Conservation (phyloP, 2,113 vertebrate species). For the Eublepharis macularius region DNA sequence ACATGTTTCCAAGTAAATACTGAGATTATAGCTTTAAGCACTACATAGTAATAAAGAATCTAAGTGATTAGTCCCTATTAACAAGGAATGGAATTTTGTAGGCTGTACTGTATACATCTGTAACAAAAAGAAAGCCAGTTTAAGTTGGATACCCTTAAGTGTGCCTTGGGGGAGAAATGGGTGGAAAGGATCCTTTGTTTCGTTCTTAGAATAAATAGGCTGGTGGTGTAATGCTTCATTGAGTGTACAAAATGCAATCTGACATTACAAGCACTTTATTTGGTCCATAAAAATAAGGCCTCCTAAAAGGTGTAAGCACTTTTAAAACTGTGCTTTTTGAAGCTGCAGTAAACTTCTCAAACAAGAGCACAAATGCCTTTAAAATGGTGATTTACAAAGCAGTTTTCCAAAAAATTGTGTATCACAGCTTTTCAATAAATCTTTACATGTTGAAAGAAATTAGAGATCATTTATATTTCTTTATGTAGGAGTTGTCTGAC, state of each 20-base stretch:
- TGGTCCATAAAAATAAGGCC: conserved; percentile 12
- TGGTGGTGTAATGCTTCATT: conserved; percentile 5
- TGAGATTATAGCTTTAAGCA: not conserved
- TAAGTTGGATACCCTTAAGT: not conserved
- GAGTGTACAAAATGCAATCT: not conserved
- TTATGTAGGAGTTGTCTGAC: not conserved
- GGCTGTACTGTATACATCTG: not conserved
- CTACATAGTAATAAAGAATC: not conserved
- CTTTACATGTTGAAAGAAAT: conserved; percentile 4
- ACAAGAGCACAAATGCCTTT: not conserved
- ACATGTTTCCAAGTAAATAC: not conserved
- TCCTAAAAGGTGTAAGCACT: conserved; percentile 38
- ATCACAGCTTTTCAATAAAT: conserved; percentile 62
- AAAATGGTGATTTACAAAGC: conserved; percentile 30
- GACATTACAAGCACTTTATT: conserved; percentile 63
- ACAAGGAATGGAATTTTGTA: not conserved
- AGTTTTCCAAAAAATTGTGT: conserved; percentile 41
- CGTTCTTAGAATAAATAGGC: conserved; percentile 22
- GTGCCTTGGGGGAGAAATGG: conserved; percentile 48
- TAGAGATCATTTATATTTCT: not conserved
- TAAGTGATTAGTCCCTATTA: not conserved
- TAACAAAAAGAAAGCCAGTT: conserved; percentile 32
- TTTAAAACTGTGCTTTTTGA: conserved; percentile 32
- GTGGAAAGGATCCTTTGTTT: not conserved
- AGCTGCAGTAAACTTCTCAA: conserved; percentile 19